Base-by-base conservation (phyloP, 2,888 invertebrate species). In the Napeogenes inachia region DNA sequence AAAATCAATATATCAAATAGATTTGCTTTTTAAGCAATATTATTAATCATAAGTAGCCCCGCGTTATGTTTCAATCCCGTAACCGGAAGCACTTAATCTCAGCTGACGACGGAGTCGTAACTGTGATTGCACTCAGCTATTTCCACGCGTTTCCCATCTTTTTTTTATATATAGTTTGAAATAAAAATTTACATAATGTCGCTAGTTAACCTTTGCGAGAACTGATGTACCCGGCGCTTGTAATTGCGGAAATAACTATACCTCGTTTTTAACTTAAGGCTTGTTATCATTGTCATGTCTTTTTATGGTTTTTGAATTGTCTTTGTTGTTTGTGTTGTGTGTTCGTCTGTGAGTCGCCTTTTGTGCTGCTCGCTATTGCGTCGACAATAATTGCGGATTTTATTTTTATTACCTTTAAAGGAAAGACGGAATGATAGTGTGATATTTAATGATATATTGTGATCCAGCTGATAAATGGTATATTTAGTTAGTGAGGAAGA, bases 151-250 rank as follows among this genome's bases (percentile, higher is more conserved):
- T 75, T 75, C 71, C 75, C 80, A 78, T 78, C 76, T 73, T 68
- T 70, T 67, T 77, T 82, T 79, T 83, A 78, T 30, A 30, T 79
- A 76, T 73, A 71, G 75, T 75, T 75, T 75, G 74, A 67, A 72
- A 74, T 77, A 81, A 80, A 82, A 80, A 82, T 81, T 75, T 75
- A 73, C 74, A 78, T 78, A 78, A 85, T 81, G 79, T 70, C 72
- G 71, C 82, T 81, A 79, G 84, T 87, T 87, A 84, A 87, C 84
- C 85, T 86, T 85, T 83, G 76, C 73, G 73, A 71, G 77, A 78
- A 77, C 78, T 79, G 78, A 81, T 82, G 79, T 77, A 77, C 67
- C 76, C 73, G 80, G 76, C 79, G 77, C 74, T 77, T 55, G 71
- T 79, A 82, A 87, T 86, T 85, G 85, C 84, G 88, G 87, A 88